Percentiles rank a stretch among this genome's conserved stretches.
Evolutionary conservation across 1,140 invertebrate species (phyloP).

Genomic region (Drosophila neocordata): DNA sequence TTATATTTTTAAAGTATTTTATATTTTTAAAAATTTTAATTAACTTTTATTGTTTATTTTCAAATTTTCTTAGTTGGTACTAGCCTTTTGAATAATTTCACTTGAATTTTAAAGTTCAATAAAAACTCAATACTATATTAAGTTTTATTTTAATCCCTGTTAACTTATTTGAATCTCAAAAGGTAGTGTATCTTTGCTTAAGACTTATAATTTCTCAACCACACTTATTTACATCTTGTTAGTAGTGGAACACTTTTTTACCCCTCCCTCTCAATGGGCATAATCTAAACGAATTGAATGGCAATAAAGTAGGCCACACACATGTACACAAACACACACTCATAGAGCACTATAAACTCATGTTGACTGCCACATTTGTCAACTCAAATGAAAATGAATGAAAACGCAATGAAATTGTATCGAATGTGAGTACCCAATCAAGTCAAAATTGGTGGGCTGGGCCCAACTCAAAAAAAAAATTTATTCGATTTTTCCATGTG

Average conservation of each 20-base stretch:
- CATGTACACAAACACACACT: constrained; percentile 12
- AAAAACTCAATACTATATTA: too few relatives aligned
- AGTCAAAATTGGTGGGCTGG: constrained; percentile 35
- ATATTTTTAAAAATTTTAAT: too few relatives aligned
- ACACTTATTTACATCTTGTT: constrained; percentile 36
- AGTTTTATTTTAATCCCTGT: constrained; percentile 7
- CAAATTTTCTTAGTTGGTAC: too few relatives aligned
- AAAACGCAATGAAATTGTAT: constrained; percentile 59
- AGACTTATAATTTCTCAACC: not conserved
- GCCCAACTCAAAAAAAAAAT: constrained; percentile 38
- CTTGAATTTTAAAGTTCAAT: too few relatives aligned
- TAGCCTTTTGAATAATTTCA: too few relatives aligned
- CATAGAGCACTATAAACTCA: constrained; percentile 1
- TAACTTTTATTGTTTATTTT: too few relatives aligned
- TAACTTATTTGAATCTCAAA: constrained; percentile 26
- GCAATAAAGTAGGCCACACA: constrained; percentile 72
- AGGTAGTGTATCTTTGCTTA: not conserved
- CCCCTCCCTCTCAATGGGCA: constrained; percentile 34
- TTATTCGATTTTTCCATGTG: constrained; percentile 29
- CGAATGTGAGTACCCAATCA: constrained; percentile 34
- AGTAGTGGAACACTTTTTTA: constrained; percentile 35
- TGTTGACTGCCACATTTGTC: constrained; percentile 67
- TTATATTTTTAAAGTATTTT: too few relatives aligned
- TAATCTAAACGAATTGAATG: constrained; percentile 70
- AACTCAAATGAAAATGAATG: constrained; percentile 76